These are phyloP conservation scores for Cetoscarus ocellatus DNA, from an alignment of 2,797 vertebrate species.

Conservation along the genomic window DNA sequence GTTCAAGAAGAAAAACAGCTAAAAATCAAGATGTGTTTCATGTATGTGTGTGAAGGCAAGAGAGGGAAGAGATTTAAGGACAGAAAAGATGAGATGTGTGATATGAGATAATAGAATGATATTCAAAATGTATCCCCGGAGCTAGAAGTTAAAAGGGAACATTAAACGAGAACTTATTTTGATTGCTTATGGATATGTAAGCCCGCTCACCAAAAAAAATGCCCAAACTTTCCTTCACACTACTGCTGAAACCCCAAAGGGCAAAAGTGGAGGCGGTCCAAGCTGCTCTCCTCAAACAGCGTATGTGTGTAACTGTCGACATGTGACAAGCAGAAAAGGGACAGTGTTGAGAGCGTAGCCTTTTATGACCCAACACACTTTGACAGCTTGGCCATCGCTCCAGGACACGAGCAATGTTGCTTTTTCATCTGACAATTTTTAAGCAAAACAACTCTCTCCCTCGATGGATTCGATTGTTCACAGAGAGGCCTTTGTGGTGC, in stretches of 20 bases:
- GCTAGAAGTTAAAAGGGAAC: constrained; percentile 71
- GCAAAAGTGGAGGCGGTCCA: constrained; percentile 61
- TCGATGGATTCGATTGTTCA: constrained; percentile 74
- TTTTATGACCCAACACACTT: constrained; percentile 86
- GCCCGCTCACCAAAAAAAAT: constrained; percentile 59
- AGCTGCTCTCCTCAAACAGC: constrained; percentile 72
- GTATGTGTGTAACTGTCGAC: constrained; percentile 77
- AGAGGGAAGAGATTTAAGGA: constrained; percentile 70
- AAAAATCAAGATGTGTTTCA: constrained; percentile 61
- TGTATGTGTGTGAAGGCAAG: constrained; percentile 29
- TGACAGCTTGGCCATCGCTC: constrained; percentile 86
- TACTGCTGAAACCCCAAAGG: constrained; percentile 56
- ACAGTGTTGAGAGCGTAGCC: constrained; percentile 84
- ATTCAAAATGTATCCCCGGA: constrained; percentile 75
- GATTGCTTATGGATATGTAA: constrained; percentile 79
- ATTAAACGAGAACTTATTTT: constrained; percentile 75
- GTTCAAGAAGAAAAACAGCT: constrained; percentile 43
- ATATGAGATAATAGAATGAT: constrained; percentile 79
- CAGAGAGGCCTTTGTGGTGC: constrained; percentile 67
- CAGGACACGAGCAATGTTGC: constrained; percentile 80
- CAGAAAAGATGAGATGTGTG: constrained; percentile 76
- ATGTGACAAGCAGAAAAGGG: constrained; percentile 85
- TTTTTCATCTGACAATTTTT: constrained; percentile 83
- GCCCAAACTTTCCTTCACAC: constrained; percentile 69
- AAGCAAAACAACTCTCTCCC: constrained; percentile 73